These are phyloP conservation scores for Amphiura filiformis DNA, from an alignment of 35 echinoderm and acorn worm genomes.

Conservation along the genomic window DNA sequence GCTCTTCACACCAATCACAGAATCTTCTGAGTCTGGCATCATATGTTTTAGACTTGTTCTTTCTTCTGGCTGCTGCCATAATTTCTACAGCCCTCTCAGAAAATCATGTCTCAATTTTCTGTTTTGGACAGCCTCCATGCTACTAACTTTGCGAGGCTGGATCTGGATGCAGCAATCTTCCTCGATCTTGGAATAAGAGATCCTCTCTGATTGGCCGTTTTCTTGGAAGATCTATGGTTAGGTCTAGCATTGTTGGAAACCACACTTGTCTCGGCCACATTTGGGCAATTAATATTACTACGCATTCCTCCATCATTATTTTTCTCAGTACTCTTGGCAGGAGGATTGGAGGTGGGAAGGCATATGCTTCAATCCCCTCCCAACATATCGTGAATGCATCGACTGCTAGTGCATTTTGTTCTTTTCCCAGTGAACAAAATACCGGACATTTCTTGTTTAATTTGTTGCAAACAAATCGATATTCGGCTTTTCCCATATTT, in stretches of 20 bases:
- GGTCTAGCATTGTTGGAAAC: background rate
- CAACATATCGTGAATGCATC: background rate
- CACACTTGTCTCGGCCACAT: background rate
- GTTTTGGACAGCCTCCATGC: background rate
- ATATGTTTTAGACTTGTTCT: background rate
- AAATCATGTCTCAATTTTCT: background rate
- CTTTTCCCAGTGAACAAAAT: background rate
- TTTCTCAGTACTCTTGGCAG: background rate
- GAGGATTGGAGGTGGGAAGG: background rate
- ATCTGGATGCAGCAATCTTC: background rate
- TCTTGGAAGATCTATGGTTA: background rate
- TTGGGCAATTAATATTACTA: background rate
- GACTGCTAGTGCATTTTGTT: background rate
- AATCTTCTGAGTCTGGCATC: background rate
- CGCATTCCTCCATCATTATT: background rate
- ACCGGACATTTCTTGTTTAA: background rate
- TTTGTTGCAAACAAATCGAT: background rate
- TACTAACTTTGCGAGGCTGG: background rate
- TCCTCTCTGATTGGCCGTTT: background rate
- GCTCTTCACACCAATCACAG: background rate
- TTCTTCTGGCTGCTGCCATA: background rate
- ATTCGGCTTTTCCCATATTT: too few relatives aligned
- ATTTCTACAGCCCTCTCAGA: background rate
- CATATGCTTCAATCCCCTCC: background rate
- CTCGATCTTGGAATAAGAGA: background rate